Evolutionary conservation across 2,888 invertebrate genomes (phyloP).

Genomic region (Eupithecia inturbata): DNA sequence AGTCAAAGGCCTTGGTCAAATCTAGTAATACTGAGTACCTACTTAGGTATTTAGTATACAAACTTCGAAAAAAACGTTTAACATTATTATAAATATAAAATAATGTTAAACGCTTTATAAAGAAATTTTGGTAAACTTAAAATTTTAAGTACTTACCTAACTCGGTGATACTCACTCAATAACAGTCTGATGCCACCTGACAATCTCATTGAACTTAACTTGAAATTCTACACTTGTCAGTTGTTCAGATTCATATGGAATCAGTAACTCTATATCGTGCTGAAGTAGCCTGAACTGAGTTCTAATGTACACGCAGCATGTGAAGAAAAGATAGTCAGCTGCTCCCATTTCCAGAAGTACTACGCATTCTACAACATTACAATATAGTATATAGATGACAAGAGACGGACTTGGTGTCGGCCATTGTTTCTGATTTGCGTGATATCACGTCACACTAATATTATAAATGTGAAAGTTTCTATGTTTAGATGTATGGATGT

Average conservation of each 20-base stretch:
- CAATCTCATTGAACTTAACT: constrained; percentile 44
- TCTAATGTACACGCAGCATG: constrained; percentile 55
- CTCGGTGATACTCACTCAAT: constrained; percentile 47
- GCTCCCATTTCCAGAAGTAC: constrained; percentile 53
- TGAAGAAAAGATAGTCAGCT: constrained; percentile 58
- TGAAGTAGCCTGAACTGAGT: constrained; percentile 55
- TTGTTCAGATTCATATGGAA: constrained; percentile 30
- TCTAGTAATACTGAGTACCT: not conserved
- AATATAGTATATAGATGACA: not conserved
- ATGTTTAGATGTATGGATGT: no score
- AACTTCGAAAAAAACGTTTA: no score
- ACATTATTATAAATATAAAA: no score
- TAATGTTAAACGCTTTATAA: no score
- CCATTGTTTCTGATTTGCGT: no score
- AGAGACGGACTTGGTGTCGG: no score
- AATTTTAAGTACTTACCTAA: not conserved
- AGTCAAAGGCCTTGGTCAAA: not conserved
- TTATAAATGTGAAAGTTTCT: no score
- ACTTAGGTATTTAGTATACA: no score
- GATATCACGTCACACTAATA: no score
- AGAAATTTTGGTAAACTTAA: no score
- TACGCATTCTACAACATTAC: constrained; percentile 52
- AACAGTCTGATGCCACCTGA: constrained; percentile 56
- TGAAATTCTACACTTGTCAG: constrained; percentile 32
- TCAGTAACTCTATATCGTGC: constrained; percentile 48